These are phyloP conservation scores for Limnephilus lunatus DNA, from an alignment of 2,888 invertebrate genomes.

Conservation along the genomic window DNA sequence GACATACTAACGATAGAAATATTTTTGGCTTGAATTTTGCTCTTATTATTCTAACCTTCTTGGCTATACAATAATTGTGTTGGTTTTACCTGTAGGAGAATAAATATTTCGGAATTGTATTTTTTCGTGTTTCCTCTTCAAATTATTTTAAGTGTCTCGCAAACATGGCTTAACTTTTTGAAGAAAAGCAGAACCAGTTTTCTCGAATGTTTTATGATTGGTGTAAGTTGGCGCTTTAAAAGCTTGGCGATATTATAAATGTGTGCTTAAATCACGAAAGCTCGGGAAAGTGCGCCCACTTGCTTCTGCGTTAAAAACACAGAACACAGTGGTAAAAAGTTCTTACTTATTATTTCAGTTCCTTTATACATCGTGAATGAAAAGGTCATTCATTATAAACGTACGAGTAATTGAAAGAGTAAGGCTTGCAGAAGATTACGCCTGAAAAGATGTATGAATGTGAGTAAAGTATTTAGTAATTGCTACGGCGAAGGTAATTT, in stretches of 20 bases:
- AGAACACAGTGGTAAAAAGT: neutral
- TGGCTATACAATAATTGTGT: no score
- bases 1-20: no score
- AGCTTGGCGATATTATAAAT: neutral
- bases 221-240: neutral
- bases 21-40: no score
- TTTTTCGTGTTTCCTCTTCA: neutral
- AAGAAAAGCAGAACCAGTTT: neutral
- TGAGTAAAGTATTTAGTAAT: neutral
- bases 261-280: neutral
- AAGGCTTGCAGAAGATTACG: neutral
- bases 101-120: neutral
- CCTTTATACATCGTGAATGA: neutral
- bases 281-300: neutral
- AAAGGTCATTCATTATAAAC: neutral
- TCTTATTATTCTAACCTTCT: no score
- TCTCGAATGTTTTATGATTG: neutral
- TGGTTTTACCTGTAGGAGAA: no score
- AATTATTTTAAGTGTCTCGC: neutral
- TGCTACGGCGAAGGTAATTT: no score
- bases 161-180: neutral
- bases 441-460: neutral
- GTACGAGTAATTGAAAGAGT: neutral
- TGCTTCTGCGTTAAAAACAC: neutral
- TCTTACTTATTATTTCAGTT: neutral